Evolutionary conservation across 2,888 invertebrate species (phyloP), one percentile per base, ranked within the genome.

Genomic region (Scaptomyza reducta): DNA sequence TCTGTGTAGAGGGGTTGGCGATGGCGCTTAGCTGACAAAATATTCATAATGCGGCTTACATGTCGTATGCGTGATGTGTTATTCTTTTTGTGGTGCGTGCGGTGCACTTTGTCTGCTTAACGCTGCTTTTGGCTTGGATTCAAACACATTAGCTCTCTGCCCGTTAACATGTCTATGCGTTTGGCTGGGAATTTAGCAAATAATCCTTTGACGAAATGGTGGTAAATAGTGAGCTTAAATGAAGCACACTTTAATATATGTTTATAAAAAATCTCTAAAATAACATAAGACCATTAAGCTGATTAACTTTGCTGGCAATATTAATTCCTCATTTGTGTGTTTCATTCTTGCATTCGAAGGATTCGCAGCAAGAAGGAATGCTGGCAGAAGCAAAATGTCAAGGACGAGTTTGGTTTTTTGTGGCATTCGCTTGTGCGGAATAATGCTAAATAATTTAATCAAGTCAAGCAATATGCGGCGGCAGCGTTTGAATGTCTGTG

Each of bases 1-100:
- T 73, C 63, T 62, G 57, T 49, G 31, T 25, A 22, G 59, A 29
- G 41, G 41, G 45, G 10, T 1, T 7, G 29, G 6, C 16, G 46
- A 54, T n/a, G n/a, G 63, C 67, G 76, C 56, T 70, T 74, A 77
- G 75, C 70, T 67, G 72, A 86, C 87, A 78, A 87, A 79, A 81
- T 82, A 85, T 82, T 82, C 79, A 85, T 79, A 84, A 87, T 85
- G 87, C 79, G 83, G 82, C 84, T 84, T 60, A 77, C 83, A 82
- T 84, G 83, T 77, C 84, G 86, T 70, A 85, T 87, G 70, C 70
- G 74, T 77, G 74, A 72, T 84, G 77, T 77, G 86, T 69, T 74
- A 84, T 87, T 84, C 87, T 84, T 87, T 83, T 78, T 83, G 85
- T 44, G 79, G 58, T 44, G 47, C 31, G 40, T 49, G 41, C 10